phyloP scores from a whole-genome alignment of 2,888 invertebrate genomes.

The Mayetiola destructor region DNA sequence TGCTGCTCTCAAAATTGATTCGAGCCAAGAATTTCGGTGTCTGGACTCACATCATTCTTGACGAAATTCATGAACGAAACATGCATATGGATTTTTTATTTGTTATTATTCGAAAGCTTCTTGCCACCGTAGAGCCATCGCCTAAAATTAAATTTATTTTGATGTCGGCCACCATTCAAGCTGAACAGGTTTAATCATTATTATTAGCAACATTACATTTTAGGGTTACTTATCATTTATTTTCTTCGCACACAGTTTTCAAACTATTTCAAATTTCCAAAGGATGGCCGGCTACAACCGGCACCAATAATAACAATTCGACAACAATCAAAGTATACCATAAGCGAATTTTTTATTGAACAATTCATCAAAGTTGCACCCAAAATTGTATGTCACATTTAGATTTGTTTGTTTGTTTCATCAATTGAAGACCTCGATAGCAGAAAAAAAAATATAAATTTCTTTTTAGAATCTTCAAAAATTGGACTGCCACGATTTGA shows the following conservation, averaged over 20 bases:
- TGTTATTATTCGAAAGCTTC: conserved; percentile 62
- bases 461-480: too few relatives aligned
- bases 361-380: conserved; percentile 33
- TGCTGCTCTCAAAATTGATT: conserved; percentile 64
- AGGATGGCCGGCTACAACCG: conserved; percentile 23
- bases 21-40: conserved; percentile 51
- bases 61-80: conserved; percentile 88
- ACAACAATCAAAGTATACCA: conserved; percentile 39
- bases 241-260: conserved; percentile 39
- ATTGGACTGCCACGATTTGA: too few relatives aligned
- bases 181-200: conserved; percentile 31
- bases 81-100: conserved; percentile 84
- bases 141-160: conserved; percentile 61
- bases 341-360: conserved; percentile 49
- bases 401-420: conserved; percentile 2
- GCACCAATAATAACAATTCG: conserved; percentile 45
- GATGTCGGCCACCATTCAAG: conserved; percentile 90
- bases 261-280: conserved; percentile 41
- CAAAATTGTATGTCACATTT: conserved; percentile 30
- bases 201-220: not conserved
- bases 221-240: too few relatives aligned
- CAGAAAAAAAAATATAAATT: conserved; percentile 35
- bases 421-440: conserved; percentile 34
- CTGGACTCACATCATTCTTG: conserved; percentile 80
- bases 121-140: conserved; percentile 29